Evolutionary conservation across 64 coral and sea anemone genomes (phyloP).

Genomic region (Orbicella faveolata): DNA sequence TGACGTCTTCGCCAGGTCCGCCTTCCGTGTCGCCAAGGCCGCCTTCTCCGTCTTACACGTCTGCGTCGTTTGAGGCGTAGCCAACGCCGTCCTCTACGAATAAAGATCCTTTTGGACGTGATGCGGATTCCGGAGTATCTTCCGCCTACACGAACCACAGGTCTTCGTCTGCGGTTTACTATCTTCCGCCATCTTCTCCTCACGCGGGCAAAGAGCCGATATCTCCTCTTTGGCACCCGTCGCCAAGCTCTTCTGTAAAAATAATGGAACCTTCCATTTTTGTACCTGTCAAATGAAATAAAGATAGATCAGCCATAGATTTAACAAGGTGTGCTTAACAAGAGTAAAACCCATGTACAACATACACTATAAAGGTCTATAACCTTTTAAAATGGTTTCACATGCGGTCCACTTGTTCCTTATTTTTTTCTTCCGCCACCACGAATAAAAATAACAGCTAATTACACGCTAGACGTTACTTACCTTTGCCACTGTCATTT

Average conservation of each 20-base stretch:
- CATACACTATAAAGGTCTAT: no score
- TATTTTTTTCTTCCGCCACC: no score
- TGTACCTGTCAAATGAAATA: not conserved
- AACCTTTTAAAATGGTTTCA: no score
- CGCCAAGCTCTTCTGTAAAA: conserved; percentile 16
- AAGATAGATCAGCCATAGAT: no score
- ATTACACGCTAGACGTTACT: no score
- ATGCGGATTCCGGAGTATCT: not conserved
- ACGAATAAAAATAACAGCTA: no score
- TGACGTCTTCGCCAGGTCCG: not conserved
- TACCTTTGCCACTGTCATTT: no score
- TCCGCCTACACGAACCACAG: not conserved
- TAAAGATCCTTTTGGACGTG: not conserved
- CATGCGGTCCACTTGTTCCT: no score
- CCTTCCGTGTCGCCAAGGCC: not conserved
- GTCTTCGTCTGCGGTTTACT: not conserved
- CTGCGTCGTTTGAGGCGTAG: not conserved
- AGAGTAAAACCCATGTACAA: not conserved
- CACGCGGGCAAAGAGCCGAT: not conserved
- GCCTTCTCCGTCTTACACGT: not conserved
- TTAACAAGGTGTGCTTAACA: not conserved
- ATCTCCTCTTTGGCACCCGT: not conserved
- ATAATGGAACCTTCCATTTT: not conserved
- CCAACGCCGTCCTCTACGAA: not conserved
- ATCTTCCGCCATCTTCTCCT: not conserved